Percentiles rank a stretch among this genome's conserved stretches.
phyloP scores from a whole-genome alignment of 2,888 invertebrate species.

The Mimachlamys varia region DNA sequence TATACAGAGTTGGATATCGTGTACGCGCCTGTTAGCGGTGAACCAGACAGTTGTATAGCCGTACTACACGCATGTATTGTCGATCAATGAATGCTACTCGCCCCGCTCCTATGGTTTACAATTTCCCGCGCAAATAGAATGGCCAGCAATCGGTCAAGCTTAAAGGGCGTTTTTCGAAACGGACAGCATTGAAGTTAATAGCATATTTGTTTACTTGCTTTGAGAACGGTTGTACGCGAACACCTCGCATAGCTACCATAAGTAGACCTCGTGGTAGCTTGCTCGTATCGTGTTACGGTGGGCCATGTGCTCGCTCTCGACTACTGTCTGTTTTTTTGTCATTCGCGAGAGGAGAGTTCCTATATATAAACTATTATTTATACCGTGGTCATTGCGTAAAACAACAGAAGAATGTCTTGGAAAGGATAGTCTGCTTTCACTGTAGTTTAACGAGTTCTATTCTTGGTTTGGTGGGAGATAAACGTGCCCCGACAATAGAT shows the following conservation, averaged over 20 bases:
- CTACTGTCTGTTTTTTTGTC: constrained; percentile 9
- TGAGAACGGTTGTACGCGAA: background rate
- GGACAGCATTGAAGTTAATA: background rate
- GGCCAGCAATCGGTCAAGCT: background rate
- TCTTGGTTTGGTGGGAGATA: background rate
- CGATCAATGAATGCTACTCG: background rate
- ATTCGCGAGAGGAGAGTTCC: background rate
- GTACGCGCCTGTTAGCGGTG: background rate
- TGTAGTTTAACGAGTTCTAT: background rate
- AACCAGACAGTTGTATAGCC: background rate
- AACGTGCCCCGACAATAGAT: background rate
- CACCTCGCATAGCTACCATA: constrained; percentile 2
- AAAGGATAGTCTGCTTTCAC: background rate
- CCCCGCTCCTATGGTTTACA: background rate
- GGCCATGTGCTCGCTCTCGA: constrained; percentile 7
- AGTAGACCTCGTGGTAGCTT: background rate
- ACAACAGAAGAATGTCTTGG: background rate
- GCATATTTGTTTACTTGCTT: background rate
- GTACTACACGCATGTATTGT: background rate
- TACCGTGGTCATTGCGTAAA: constrained; percentile 9
- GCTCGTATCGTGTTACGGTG: background rate
- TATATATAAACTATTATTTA: constrained; percentile 10
- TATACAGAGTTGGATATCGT: background rate
- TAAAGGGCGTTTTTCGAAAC: background rate
- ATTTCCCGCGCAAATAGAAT: constrained; percentile 25